Percentiles rank a stretch among this genome's conserved stretches.
These are phyloP conservation scores for Chloromyia formosa DNA, from an alignment of 2,888 invertebrate genomes.

Conservation along the genomic window DNA sequence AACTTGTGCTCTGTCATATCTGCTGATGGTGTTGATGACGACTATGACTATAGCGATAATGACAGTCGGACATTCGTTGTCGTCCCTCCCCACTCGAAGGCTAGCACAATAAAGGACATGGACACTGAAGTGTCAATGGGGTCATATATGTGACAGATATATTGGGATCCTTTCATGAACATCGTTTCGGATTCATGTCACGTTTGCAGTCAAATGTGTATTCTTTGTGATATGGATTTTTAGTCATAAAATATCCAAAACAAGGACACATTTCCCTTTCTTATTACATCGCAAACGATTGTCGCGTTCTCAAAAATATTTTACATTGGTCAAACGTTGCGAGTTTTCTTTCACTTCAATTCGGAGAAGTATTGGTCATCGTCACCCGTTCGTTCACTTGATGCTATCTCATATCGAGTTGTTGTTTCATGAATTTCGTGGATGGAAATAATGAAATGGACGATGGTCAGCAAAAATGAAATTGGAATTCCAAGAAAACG, in stretches of 20 bases:
- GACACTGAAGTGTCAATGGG: conserved; percentile 15
- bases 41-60: background rate
- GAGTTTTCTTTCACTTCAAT: background rate
- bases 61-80: background rate
- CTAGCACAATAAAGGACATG: background rate
- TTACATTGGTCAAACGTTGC: background rate
- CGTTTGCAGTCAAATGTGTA: conserved; percentile 46
- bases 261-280: background rate
- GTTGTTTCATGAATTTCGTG: too few relatives aligned
- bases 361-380: background rate
- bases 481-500: conserved; percentile 40
- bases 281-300: background rate
- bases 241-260: conserved; percentile 5
- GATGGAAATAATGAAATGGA: too few relatives aligned
- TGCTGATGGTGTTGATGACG: conserved; percentile 38
- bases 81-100: too few relatives aligned
- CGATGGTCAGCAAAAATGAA: conserved; percentile 43
- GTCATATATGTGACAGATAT: conserved; percentile 46
- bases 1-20: background rate
- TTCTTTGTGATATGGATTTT: conserved; percentile 25
- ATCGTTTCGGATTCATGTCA: conserved; percentile 43
- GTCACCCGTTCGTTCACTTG: background rate
- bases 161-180: conserved; percentile 20
- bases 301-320: conserved; percentile 1
- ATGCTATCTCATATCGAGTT: too few relatives aligned